phyloP scores from a whole-genome alignment of 2,113 vertebrate genomes.

The Cacatua alba region DNA sequence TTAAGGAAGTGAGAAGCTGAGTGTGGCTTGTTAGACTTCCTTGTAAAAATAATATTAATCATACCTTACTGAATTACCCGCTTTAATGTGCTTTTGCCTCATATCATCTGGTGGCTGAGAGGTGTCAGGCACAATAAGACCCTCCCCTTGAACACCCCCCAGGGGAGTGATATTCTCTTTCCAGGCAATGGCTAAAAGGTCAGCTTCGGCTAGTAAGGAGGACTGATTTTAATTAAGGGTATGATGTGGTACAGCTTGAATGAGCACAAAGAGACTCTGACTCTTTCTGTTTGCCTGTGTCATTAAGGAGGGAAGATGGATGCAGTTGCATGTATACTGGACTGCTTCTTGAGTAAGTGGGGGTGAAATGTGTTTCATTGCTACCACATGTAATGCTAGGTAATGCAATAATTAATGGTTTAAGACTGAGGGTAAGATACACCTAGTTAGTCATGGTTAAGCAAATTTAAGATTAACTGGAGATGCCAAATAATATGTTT shows the following conservation, averaged over 20 bases:
- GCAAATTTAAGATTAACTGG: background rate
- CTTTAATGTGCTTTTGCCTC: background rate
- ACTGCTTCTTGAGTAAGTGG: constrained; percentile 8
- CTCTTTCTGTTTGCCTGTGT: background rate
- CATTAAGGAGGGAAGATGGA: background rate
- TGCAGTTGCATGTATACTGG: background rate
- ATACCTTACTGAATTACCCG: constrained; percentile 44
- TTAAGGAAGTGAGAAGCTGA: background rate
- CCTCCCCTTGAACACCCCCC: constrained; percentile 20
- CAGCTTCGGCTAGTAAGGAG: constrained; percentile 55
- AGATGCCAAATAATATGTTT: background rate
- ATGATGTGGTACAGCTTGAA: background rate
- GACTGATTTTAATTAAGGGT: constrained; percentile 69
- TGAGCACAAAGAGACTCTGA: background rate
- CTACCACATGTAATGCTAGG: background rate
- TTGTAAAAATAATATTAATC: constrained; percentile 33
- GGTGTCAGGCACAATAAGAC: background rate
- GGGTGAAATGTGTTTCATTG: background rate
- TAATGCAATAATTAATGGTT: background rate
- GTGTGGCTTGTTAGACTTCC: background rate
- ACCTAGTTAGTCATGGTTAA: background rate
- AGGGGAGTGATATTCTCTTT: constrained; percentile 48
- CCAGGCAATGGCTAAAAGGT: constrained; percentile 69
- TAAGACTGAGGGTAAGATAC: background rate
- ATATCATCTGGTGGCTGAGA: background rate